phyloP scores from a whole-genome alignment of 2,888 invertebrate genomes.

The Nemurella pictetii region DNA sequence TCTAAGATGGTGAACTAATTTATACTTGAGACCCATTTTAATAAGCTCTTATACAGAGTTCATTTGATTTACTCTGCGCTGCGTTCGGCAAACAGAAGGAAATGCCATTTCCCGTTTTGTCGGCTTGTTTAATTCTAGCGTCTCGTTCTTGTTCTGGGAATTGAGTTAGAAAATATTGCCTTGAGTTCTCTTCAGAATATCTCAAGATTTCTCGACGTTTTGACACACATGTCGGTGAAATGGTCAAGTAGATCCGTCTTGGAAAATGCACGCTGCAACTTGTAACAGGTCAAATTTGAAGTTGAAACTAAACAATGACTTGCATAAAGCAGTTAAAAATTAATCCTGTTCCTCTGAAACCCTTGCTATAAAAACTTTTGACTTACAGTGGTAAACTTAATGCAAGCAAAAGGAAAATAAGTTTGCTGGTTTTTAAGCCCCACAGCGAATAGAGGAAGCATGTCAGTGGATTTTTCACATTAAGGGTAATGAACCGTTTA shows the following conservation, averaged over 20 bases:
- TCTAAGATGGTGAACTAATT: not conserved
- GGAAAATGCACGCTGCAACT: too few species aligned
- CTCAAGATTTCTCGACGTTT: not conserved
- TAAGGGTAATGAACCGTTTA: not conserved
- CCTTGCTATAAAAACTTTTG: not conserved
- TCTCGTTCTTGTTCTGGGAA: not conserved
- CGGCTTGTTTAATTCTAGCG: not conserved
- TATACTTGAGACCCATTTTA: not conserved
- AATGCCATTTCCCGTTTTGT: not conserved
- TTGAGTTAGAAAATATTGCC: not conserved
- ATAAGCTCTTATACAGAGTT: not conserved
- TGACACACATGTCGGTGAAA: not conserved
- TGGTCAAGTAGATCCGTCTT: not conserved
- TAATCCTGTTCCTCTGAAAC: not conserved
- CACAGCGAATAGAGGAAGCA: not conserved
- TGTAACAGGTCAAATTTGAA: too few species aligned
- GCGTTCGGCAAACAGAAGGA: not conserved
- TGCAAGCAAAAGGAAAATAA: not conserved
- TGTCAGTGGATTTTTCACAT: not conserved
- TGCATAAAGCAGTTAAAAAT: not conserved
- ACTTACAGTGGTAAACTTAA: not conserved
- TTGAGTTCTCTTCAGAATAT: not conserved
- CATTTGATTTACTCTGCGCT: not conserved
- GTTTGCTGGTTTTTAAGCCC: not conserved
- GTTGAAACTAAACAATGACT: not conserved